Evolutionary conservation across 2,888 invertebrate species (phyloP), one percentile per base, ranked within the genome.

Genomic region (Lathronympha strigana): DNA sequence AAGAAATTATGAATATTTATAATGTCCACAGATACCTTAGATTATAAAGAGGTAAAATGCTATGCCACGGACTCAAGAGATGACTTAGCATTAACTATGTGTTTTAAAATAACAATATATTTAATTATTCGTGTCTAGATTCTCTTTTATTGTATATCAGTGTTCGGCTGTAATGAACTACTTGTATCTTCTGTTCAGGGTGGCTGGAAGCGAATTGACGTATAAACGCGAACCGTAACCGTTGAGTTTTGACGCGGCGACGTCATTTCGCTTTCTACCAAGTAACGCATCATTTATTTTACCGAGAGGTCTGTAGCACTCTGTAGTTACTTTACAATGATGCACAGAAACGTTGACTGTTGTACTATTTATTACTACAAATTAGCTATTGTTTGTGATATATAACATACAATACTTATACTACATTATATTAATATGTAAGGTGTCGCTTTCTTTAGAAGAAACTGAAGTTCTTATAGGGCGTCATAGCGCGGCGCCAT

Each of bases 401-500:
- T 66, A 58, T 66, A 60, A 62, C 61, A 45, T 67, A 67, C 62
- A 61, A 54, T 66, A 61, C 25, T 45, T 55, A 54, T 66, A 61
- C 25, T 45, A 33, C 50, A 57, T 67, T 57, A 57, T 58, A 61
- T 40, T 60, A 60, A 45, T 62, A 51, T 57, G 51, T 78, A 80
- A 79, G 73, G 73, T 80, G 80, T 86, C 84, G 83, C 81, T 86
- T 85, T 77, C 77, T 80, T 79, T 84, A 86, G 82, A 72, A 72
- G 71, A 72, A 76, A 76, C 73, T 75, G 71, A 75, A 69, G 68
- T 69, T 71, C 68, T 71, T 69, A 76, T 83, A 81, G 75, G 75
- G 73, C 71, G 76, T 71, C 69, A 75, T 75, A 76, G 75, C 63
- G 69, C 76, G 73, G 71, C 74, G 47, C 23, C 15, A 13, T 6